Conservation (phyloP, 2,888 invertebrate species). For the Microctonus aethiopoides region DNA sequence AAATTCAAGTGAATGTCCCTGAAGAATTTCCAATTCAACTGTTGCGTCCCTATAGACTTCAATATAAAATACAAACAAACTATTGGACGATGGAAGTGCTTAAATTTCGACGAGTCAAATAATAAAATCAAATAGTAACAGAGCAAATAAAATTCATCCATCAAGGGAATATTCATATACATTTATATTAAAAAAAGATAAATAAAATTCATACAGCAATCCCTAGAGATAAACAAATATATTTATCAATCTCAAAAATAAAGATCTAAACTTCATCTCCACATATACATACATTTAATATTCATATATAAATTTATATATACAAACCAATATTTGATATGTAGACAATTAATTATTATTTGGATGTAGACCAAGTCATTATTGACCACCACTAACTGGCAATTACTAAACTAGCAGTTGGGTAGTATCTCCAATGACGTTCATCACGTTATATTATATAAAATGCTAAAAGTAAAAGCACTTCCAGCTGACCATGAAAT, state of each 20-base stretch:
- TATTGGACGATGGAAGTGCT: conserved; percentile 52
- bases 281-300: background rate
- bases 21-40: background rate
- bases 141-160: conserved; percentile 53
- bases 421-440: background rate
- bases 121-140: conserved; percentile 65
- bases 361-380: background rate
- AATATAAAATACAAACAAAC: conserved; percentile 17
- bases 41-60: conserved; percentile 16
- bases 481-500: conserved; percentile 55
- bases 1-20: background rate
- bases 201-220: background rate
- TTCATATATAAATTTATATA: background rate
- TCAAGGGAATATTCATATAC: conserved; percentile 35
- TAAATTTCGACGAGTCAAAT: conserved; percentile 64
- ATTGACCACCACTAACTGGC: background rate
- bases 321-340: too few relatives aligned
- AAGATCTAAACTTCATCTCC: too few relatives aligned
- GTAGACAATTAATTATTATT: background rate
- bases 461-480: conserved; percentile 45
- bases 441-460: too few relatives aligned
- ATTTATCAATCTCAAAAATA: background rate
- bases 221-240: background rate
- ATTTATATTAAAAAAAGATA: background rate
- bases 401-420: background rate